A percentile compares a stretch with the other conserved stretches of the same genome.
Evolutionary conservation across 2,113 vertebrate species (phyloP).

Genomic region (Chloropsis hardwickii): DNA sequence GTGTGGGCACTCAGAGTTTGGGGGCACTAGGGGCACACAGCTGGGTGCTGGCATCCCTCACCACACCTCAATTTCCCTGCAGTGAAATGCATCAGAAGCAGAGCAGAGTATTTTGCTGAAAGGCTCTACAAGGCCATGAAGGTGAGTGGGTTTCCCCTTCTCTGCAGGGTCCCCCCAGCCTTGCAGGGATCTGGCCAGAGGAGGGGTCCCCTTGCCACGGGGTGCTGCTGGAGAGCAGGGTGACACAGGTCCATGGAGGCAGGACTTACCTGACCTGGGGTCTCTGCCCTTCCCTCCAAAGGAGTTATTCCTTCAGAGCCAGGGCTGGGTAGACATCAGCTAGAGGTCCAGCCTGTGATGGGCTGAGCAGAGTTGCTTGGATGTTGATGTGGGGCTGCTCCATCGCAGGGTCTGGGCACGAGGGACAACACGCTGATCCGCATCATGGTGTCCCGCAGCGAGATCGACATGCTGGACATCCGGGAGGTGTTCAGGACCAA

Average conservation of each 20-base stretch:
- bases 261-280: not conserved
- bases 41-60: not conserved
- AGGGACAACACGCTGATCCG: slow-evolving; percentile 94
- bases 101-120: slow-evolving; percentile 88
- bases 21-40: not conserved
- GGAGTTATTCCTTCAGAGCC: not conserved
- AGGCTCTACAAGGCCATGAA: slow-evolving; percentile 96
- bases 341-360: not conserved
- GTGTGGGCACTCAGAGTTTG: not conserved
- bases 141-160: slow-evolving; percentile 68
- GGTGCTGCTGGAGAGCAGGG: not conserved
- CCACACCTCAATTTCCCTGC: not conserved
- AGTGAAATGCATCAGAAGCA: slow-evolving; percentile 91
- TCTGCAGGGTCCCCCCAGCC: rapidly evolving
- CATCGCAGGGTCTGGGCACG: slow-evolving; percentile 86
- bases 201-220: rapidly evolving
- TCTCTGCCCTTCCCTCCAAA: not conserved
- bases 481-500: slow-evolving; percentile 91
- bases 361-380: not conserved
- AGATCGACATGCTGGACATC: slow-evolving; percentile 95
- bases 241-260: not conserved
- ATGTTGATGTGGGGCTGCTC: not conserved
- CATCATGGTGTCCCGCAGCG: slow-evolving; percentile 93
- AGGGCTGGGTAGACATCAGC: not conserved
- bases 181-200: not conserved